Percentiles rank a stretch among this genome's conserved stretches.
Conservation (phyloP, 2,113 vertebrate genomes). For the Donacobius atricapilla region DNA sequence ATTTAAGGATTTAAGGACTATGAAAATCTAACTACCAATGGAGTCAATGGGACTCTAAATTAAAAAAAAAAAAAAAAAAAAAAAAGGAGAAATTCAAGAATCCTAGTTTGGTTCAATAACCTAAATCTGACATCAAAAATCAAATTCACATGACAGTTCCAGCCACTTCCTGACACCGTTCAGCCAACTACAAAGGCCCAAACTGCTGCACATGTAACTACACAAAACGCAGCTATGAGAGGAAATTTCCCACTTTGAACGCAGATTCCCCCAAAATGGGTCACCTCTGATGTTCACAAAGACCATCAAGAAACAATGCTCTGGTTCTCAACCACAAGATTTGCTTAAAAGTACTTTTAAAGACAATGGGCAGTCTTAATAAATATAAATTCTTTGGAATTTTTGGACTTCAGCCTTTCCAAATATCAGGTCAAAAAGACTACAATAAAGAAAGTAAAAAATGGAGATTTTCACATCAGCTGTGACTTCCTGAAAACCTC, state of each 20-base stretch:
- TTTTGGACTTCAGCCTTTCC: background rate
- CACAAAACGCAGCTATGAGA: background rate
- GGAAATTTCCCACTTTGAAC: background rate
- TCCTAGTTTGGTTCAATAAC: background rate
- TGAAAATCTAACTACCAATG: background rate
- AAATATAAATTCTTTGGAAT: background rate
- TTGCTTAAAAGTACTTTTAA: background rate
- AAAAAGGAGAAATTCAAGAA: background rate
- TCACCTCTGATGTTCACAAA: background rate
- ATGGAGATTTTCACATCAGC: background rate
- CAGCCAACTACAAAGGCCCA: background rate
- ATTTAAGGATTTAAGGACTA: background rate
- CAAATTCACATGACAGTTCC: background rate
- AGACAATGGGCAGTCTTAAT: background rate
- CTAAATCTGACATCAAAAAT: background rate
- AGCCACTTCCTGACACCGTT: background rate
- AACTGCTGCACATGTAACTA: background rate
- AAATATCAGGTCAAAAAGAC: background rate
- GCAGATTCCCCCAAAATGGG: background rate
- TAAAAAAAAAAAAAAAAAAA: background rate
- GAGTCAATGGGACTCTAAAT: background rate
- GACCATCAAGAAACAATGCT: background rate
- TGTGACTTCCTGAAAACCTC: background rate
- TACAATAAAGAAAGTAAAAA: background rate
- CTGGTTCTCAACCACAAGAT: background rate